These are phyloP conservation scores for Pygathrix nemaeus DNA, from an alignment of 2,113 vertebrate genomes.

Conservation along the genomic window DNA sequence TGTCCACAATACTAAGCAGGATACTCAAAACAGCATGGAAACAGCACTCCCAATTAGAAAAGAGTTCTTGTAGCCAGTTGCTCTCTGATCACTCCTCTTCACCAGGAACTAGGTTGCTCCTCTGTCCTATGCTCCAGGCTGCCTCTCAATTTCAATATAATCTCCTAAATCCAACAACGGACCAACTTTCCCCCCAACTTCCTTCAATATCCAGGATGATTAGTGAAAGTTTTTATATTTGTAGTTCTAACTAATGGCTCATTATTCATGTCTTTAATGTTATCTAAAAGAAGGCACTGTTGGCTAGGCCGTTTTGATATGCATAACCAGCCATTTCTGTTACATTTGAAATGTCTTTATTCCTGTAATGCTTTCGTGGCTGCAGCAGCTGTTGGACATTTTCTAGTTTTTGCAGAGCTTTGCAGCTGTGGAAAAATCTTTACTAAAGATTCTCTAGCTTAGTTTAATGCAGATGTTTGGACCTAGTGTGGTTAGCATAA, in stretches of 20 bases:
- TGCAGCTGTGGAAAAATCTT: constrained; percentile 63
- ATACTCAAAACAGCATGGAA: not conserved
- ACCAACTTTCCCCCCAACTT: not conserved
- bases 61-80: not conserved
- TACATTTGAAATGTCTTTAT: not conserved
- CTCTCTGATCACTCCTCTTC: not conserved
- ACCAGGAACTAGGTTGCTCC: not conserved
- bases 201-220: not conserved
- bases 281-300: not conserved
- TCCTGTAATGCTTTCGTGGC: not conserved
- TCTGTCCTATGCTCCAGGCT: not conserved
- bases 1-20: not conserved
- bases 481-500: constrained; percentile 37
- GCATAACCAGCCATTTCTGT: not conserved
- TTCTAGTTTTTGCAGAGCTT: constrained; percentile 38
- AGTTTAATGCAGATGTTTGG: constrained; percentile 63
- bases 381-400: constrained; percentile 20
- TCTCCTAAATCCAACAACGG: not conserved
- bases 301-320: not conserved
- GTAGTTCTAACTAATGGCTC: not conserved
- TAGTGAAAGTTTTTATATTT: not conserved
- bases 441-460: constrained; percentile 5
- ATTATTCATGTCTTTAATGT: not conserved
- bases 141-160: not conserved
- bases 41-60: not conserved